Evolutionary conservation across 2,113 vertebrate genomes (phyloP).

Genomic region (Fregata magnificens): DNA sequence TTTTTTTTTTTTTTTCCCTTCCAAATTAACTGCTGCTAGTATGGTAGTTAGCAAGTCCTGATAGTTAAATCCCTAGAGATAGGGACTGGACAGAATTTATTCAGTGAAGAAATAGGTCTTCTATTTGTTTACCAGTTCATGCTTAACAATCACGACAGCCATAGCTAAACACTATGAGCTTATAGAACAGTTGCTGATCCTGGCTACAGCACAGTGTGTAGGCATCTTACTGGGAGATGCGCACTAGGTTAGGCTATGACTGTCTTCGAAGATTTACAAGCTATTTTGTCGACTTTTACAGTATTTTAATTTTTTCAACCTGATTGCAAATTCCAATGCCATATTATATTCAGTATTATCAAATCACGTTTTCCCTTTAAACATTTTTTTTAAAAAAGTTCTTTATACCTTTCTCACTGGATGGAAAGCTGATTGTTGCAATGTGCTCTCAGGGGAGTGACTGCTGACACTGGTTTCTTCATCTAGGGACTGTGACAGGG

Average conservation of each 20-base stretch:
- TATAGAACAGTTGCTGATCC: background rate
- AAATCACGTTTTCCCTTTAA: background rate
- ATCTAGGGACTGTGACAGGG: conserved; percentile 36
- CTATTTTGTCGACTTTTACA: background rate
- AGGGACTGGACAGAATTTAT: background rate
- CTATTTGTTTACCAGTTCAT: background rate
- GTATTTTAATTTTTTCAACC: background rate
- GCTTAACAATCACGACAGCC: background rate
- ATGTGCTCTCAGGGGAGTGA: conserved; percentile 33
- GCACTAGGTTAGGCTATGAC: background rate
- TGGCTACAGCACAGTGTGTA: background rate
- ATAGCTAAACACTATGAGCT: background rate
- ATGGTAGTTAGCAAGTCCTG: background rate
- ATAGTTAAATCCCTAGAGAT: background rate
- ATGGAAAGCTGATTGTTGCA: conserved; percentile 56
- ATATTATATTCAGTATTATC: background rate
- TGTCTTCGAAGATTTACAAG: background rate
- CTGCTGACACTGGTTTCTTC: conserved; percentile 59
- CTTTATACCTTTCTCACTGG: conserved; percentile 75
- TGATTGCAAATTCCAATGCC: background rate
- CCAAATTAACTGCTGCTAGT: background rate
- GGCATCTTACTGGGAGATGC: background rate
- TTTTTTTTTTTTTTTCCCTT: background rate
- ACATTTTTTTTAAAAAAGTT: background rate
- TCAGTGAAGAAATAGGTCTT: background rate